A percentile compares a stretch with the other conserved stretches of the same genome.
phyloP scores from a whole-genome alignment of 2,113 vertebrate genomes.

The Cyanoderma ruficeps region DNA sequence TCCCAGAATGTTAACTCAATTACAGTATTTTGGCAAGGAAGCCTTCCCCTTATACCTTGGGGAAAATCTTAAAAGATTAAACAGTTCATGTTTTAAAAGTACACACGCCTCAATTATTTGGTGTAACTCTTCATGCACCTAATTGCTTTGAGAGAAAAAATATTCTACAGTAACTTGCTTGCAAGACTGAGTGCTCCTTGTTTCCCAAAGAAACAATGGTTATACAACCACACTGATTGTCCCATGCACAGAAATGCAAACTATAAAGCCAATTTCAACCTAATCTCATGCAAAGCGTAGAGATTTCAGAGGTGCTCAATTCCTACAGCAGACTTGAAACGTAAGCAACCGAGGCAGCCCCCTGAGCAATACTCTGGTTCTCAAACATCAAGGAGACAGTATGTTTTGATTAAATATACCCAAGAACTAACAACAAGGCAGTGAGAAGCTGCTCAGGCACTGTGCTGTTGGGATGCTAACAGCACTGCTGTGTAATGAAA shows the following conservation, averaged over 20 bases:
- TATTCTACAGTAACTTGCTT: neutral
- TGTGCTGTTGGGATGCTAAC: neutral
- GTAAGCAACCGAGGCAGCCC: neutral
- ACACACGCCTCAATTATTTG: neutral
- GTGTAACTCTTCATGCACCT: neutral
- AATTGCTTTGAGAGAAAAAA: neutral
- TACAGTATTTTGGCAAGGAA: slow-evolving; percentile 41
- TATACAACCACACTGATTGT: neutral
- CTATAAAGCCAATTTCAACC: neutral
- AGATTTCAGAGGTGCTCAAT: neutral
- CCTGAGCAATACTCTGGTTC: neutral
- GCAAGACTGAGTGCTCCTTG: neutral
- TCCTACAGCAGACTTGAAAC: neutral
- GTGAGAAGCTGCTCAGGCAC: neutral
- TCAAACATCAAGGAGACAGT: neutral
- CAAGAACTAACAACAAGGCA: neutral
- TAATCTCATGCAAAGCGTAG: neutral
- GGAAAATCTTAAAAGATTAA: slow-evolving; percentile 19
- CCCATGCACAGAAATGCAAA: neutral
- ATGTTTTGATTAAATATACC: neutral
- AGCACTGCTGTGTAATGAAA: neutral
- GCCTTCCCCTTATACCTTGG: neutral
- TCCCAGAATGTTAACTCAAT: slow-evolving; percentile 35
- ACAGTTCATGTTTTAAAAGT: slow-evolving; percentile 21
- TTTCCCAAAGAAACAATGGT: neutral